Conservation (phyloP, 2,113 vertebrate genomes). For the Erpornis zantholeuca region DNA sequence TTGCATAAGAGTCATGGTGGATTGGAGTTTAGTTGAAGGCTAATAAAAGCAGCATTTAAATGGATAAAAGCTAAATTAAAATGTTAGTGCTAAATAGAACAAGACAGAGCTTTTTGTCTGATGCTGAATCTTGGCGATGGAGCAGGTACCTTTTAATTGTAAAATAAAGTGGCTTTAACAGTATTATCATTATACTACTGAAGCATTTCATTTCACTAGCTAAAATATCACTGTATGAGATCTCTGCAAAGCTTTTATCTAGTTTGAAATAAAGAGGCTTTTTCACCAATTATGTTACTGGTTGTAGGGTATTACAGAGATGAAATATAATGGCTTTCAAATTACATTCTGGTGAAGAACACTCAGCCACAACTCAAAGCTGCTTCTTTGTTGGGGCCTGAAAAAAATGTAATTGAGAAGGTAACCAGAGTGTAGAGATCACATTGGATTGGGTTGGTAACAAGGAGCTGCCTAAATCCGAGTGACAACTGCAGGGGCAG, state of each 20-base stretch:
- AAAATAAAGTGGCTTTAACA: constrained; percentile 19
- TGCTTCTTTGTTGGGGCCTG: not conserved
- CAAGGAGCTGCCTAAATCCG: not conserved
- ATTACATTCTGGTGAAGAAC: constrained; percentile 5
- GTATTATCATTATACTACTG: not conserved
- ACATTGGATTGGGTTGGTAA: not conserved
- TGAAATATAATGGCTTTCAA: constrained; percentile 13
- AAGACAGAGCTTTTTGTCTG: constrained; percentile 1
- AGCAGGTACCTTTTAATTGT: constrained; percentile 41
- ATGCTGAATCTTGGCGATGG: not conserved
- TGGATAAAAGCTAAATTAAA: constrained; percentile 43
- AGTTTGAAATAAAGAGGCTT: constrained; percentile 35
- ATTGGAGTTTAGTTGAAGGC: not conserved
- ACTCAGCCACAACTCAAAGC: not conserved
- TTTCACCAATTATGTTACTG: not conserved
- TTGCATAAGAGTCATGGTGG: constrained; percentile 1
- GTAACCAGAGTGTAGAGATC: not conserved
- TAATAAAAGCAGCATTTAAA: constrained; percentile 44
- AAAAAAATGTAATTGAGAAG: not conserved
- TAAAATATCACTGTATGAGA: constrained; percentile 7
- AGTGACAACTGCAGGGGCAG: not conserved
- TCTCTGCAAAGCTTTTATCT: constrained; percentile 22
- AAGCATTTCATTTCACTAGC: not conserved
- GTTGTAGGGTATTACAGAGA: not conserved
- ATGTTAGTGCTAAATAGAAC: constrained; percentile 3